phyloP scores from a whole-genome alignment of 2,113 vertebrate genomes.

The Ivindomyrus marchei region DNA sequence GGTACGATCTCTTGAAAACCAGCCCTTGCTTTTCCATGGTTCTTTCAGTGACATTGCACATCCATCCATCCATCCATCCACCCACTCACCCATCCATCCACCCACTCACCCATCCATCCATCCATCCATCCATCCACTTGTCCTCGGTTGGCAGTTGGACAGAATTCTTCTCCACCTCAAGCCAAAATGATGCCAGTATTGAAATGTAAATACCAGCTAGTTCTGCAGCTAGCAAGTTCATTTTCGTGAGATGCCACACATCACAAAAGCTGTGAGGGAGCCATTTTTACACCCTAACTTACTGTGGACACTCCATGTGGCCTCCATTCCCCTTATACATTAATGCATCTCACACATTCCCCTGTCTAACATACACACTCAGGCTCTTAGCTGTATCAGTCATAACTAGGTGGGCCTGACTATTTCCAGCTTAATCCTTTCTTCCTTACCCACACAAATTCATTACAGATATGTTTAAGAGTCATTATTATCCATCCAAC shows the following conservation, averaged over 20 bases:
- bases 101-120: background rate
- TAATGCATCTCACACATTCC: background rate
- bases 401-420: background rate
- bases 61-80: too few species aligned
- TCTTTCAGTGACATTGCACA: too few species aligned
- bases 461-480: too few species aligned
- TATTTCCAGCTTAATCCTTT: background rate
- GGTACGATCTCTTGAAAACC: too few species aligned
- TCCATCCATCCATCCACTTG: background rate
- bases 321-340: background rate
- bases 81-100: too few species aligned
- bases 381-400: background rate
- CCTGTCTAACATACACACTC: background rate
- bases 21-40: too few species aligned
- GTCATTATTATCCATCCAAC: too few species aligned
- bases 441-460: background rate
- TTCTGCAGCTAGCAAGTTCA: background rate
- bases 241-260: background rate
- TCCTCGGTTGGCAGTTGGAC: background rate
- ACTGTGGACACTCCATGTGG: background rate
- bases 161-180: background rate
- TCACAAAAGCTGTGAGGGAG: background rate
- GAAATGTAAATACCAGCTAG: background rate
- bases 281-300: background rate
- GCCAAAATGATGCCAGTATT: background rate